phyloP scores from a whole-genome alignment of 1,140 invertebrate species.

The Pissodes strobi region DNA sequence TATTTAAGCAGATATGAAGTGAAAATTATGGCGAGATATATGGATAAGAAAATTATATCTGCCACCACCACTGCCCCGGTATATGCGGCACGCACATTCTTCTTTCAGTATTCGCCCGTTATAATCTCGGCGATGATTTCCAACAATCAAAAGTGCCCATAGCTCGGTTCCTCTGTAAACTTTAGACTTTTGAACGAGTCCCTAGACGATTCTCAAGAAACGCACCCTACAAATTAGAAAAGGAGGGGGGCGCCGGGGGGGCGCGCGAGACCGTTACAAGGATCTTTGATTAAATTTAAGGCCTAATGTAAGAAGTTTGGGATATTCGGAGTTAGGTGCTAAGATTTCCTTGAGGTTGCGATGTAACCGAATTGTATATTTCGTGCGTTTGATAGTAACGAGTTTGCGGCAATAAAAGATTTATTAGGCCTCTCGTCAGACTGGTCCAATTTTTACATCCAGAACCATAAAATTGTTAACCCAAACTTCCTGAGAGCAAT shows the following conservation, averaged over 20 bases:
- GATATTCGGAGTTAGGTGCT: conserved; percentile 17
- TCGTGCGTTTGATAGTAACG: too few relatives aligned
- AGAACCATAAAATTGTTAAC: too few relatives aligned
- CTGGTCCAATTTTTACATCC: too few relatives aligned
- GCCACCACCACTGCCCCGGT: conserved; percentile 1
- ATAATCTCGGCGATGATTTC: conserved; percentile 29
- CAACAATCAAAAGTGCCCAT: conserved; percentile 30
- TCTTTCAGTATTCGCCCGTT: neutral
- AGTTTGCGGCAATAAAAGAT: too few relatives aligned
- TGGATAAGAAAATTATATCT: too few relatives aligned
- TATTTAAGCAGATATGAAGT: too few relatives aligned
- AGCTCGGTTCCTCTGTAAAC: conserved; percentile 4
- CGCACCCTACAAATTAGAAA: conserved; percentile 35
- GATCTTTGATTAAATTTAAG: conserved; percentile 37
- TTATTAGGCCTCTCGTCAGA: too few relatives aligned
- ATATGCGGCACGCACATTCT: conserved; percentile 7
- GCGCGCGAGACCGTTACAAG: conserved; percentile 21
- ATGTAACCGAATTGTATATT: too few relatives aligned
- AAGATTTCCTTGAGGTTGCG: conserved; percentile 13
- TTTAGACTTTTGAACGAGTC: conserved; percentile 33
- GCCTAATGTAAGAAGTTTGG: conserved; percentile 35
- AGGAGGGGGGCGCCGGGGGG: conserved; percentile 8
- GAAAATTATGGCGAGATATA: too few relatives aligned
- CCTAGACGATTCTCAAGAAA: conserved; percentile 29
- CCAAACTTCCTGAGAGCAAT: too few relatives aligned